Evolutionary conservation across 2,888 invertebrate genomes (phyloP), one percentile per base, ranked within the genome.

Genomic region (Poecilobothrus nobilitatus): DNA sequence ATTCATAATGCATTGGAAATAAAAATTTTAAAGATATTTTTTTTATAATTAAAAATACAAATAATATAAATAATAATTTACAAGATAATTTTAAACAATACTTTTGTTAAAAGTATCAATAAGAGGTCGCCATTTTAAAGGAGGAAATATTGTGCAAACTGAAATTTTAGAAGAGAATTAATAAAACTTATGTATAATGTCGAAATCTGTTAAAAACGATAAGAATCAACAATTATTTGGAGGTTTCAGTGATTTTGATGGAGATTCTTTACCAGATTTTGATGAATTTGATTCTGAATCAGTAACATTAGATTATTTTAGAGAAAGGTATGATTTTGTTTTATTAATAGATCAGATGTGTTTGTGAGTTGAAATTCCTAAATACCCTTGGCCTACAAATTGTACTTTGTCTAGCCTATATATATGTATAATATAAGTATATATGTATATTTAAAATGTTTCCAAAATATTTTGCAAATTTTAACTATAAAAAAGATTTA

Each of bases 251-350:
- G 78, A 79, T 68, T 84, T 85, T 74, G 84, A 84, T 75, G 82
- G 82, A 71, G 84, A 84, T 75, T 84, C 84, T 62, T 75, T 84
- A 72, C 83, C 84, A 66, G 84, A 84, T 77, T 84, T 83, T 74
- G 84, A 84, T 71, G 85, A 85, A 80, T 85, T 85, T 76, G 85
- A 84, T 80, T 82, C 84, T 61, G 83, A 83, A 75, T 83, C 83
- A 69, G 81, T 84, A 68, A 81, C 83, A 71, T 79, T 83, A 78
- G 84, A 83, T 73, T 84, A 83, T 75, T 81, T 81, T 74, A 81
- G 79, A 74, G 83, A 84, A 78, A 84, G 83, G 84, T 84, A 82
- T 74, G 74, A 65, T 8, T 18, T 12, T 65, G 37, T 64, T 22
- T n/a, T 53, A 53, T 53, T 53, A 18, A 53, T 53, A 53, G 53